These are phyloP conservation scores for Danio choprae DNA, from an alignment of 2,797 vertebrate species.

Conservation along the genomic window DNA sequence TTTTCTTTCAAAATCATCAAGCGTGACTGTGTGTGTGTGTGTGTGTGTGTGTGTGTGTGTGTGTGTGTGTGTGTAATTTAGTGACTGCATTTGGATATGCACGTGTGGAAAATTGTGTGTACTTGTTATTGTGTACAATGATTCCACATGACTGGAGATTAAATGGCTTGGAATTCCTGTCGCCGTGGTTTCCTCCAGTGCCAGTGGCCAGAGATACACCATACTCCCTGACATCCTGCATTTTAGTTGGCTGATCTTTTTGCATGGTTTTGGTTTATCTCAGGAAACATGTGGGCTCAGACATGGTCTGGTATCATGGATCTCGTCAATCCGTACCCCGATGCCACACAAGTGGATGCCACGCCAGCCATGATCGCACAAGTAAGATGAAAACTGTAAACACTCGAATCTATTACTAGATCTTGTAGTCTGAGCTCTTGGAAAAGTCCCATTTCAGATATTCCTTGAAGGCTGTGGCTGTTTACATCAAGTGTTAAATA, in stretches of 20 bases:
- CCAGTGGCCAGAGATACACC: constrained; percentile 37
- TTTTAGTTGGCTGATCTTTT: neutral
- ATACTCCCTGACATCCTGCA: neutral
- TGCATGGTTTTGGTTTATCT: constrained; percentile 6
- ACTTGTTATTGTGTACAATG: constrained; percentile 64
- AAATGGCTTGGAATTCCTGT: constrained; percentile 59
- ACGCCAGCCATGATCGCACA: constrained; percentile 91
- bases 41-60: constrained; percentile 53
- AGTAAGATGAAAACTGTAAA: constrained; percentile 73
- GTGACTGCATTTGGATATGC: constrained; percentile 13
- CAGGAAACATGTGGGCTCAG: constrained; percentile 99
- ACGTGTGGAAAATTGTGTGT: constrained; percentile 21
- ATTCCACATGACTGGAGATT: constrained; percentile 65
- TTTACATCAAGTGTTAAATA: neutral
- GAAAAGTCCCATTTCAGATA: neutral
- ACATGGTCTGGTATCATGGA: constrained; percentile 95
- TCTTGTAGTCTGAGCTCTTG: neutral
- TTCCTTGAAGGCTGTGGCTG: neutral
- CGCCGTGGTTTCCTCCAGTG: constrained; percentile 58
- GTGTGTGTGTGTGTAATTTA: constrained; percentile 40
- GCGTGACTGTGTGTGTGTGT: constrained; percentile 67
- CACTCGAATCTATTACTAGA: neutral
- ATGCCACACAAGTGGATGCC: constrained; percentile 89
- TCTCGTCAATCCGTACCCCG: constrained; percentile 86
- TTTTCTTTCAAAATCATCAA: constrained; percentile 70